Conservation (phyloP, 2,888 invertebrate genomes). For the Hofmannophila pseudospretella region DNA sequence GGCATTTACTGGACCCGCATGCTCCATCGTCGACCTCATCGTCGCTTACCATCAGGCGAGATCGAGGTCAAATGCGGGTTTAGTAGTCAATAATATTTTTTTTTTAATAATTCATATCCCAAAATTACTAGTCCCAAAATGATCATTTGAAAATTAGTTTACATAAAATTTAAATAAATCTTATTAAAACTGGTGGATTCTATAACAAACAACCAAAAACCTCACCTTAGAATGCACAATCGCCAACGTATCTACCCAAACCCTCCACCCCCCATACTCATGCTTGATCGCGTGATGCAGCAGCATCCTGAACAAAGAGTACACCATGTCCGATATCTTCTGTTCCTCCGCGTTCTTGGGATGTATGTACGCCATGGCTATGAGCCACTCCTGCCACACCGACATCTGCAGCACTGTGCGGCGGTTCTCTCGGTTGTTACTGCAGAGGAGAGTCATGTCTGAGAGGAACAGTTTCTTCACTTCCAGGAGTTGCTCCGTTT, state of each 20-base stretch:
- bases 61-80: too few species aligned
- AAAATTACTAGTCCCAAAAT: too few species aligned
- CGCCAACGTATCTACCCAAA: conserved; percentile 99
- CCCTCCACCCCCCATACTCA: conserved; percentile 99
- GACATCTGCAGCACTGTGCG: conserved; percentile 86
- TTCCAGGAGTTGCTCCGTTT: conserved; percentile 92
- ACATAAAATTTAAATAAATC: too few species aligned
- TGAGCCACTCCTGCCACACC: conserved; percentile 85
- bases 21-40: too few species aligned
- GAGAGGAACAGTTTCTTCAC: conserved; percentile 97
- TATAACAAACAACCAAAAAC: too few species aligned
- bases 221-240: conserved; percentile 98
- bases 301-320: conserved; percentile 97
- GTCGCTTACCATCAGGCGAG: too few species aligned
- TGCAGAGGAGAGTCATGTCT: conserved; percentile 98
- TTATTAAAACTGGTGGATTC: too few species aligned
- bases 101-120: too few species aligned
- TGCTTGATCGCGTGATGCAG: conserved; percentile 99
- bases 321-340: conserved; percentile 98
- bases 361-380: conserved; percentile 98
- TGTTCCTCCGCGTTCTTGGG: conserved; percentile 97
- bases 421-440: conserved; percentile 97
- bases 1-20: too few species aligned
- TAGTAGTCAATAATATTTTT: too few species aligned
- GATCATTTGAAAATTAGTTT: too few species aligned